These are phyloP conservation scores for Genyomyrus donnyi DNA, from an alignment of 2,113 vertebrate genomes.

Conservation along the genomic window DNA sequence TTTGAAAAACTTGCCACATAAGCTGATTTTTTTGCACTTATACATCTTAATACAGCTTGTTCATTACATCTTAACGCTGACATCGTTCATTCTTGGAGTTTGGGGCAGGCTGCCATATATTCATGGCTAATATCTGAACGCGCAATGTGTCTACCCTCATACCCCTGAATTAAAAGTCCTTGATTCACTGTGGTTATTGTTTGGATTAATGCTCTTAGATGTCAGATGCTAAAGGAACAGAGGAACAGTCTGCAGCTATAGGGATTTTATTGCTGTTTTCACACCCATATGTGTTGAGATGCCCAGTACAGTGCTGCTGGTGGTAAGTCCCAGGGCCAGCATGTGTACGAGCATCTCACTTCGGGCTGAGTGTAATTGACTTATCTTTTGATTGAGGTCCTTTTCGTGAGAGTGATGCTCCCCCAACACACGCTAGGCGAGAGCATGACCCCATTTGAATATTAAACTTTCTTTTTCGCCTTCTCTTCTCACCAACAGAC, in stretches of 20 bases:
- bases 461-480: conserved; percentile 31
- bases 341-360: neutral
- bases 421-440: conserved; percentile 25
- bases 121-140: neutral
- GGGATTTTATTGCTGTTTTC: conserved; percentile 26
- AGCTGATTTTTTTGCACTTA: conserved; percentile 28
- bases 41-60: conserved; percentile 34
- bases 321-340: neutral
- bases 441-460: conserved; percentile 28
- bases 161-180: neutral
- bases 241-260: conserved; percentile 31
- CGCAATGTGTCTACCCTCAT: neutral
- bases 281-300: neutral
- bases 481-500: conserved; percentile 61
- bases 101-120: neutral
- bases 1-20: conserved; percentile 11
- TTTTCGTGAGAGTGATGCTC: conserved; percentile 11
- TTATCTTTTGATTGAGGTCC: neutral
- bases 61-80: conserved; percentile 33
- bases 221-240: conserved; percentile 15
- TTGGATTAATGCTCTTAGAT: conserved; percentile 29
- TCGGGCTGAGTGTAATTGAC: conserved; percentile 26
- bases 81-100: conserved; percentile 26
- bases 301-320: neutral
- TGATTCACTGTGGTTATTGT: neutral